Conservation (phyloP, 2,888 invertebrate genomes). For the Dermolepida albohirtum region DNA sequence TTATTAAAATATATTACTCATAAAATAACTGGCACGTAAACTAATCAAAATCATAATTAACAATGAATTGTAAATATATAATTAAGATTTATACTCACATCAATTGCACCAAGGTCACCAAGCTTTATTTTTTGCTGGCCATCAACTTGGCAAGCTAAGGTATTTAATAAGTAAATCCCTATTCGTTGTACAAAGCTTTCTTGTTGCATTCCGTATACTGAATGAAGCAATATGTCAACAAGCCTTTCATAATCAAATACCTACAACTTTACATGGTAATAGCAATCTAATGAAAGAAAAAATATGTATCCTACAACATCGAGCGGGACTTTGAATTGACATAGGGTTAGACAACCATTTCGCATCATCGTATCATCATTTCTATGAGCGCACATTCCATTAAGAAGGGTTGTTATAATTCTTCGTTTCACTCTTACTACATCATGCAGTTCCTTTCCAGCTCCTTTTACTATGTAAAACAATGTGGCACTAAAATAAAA, state of each 20-base stretch:
- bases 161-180: conserved; percentile 94
- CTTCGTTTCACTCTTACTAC: conserved; percentile 78
- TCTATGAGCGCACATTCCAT: conserved; percentile 89
- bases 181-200: conserved; percentile 95
- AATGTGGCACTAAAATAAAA: conserved; percentile 82
- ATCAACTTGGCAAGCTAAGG: conserved; percentile 96
- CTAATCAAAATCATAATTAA: conserved; percentile 3
- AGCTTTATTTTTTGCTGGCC: conserved; percentile 91
- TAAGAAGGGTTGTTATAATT: conserved; percentile 84
- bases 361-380: conserved; percentile 94
- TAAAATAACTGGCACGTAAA: too few relatives aligned
- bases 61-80: background rate
- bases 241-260: conserved; percentile 90
- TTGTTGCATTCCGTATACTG: conserved; percentile 83
- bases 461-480: conserved; percentile 94
- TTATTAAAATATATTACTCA: too few relatives aligned
- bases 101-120: conserved; percentile 89
- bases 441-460: conserved; percentile 78
- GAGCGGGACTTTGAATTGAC: conserved; percentile 93
- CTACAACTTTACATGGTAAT: conserved; percentile 65
- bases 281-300: conserved; percentile 41
- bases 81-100: conserved; percentile 66
- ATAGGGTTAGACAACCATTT: conserved; percentile 94
- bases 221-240: conserved; percentile 84
- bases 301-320: conserved; percentile 81